These are phyloP conservation scores for Megaustenia siamemsis DNA, from an alignment of 2,888 invertebrate species.

Conservation along the genomic window DNA sequence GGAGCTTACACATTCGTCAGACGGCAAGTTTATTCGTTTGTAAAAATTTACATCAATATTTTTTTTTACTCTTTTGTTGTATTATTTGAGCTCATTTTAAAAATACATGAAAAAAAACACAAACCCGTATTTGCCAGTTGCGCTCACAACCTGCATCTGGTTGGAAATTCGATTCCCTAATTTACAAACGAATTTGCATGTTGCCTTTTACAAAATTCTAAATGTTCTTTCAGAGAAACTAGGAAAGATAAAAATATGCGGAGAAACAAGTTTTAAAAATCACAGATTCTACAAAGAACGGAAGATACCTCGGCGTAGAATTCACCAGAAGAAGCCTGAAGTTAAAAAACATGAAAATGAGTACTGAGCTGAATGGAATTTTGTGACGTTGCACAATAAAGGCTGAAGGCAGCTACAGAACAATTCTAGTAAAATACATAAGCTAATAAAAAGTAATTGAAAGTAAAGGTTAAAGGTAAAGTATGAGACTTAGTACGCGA, in stretches of 20 bases:
- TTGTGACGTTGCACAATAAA: too few relatives aligned
- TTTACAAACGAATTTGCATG: constrained; percentile 11
- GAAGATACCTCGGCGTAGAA: neutral
- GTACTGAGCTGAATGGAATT: too few relatives aligned
- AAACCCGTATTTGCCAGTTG: neutral
- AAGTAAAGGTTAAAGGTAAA: too few relatives aligned
- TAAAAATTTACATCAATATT: neutral
- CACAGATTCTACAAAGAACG: neutral
- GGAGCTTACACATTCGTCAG: constrained; percentile 14
- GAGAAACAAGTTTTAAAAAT: neutral
- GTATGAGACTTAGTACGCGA: too few relatives aligned
- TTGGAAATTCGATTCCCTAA: neutral
- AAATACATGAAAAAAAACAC: neutral
- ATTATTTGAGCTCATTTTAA: neutral
- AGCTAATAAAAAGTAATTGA: too few relatives aligned
- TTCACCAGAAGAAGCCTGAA: too few relatives aligned
- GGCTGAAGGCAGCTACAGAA: too few relatives aligned
- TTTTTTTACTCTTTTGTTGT: neutral
- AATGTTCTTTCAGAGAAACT: neutral
- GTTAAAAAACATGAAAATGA: too few relatives aligned
- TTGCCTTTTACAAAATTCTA: neutral
- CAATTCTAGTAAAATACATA: too few relatives aligned
- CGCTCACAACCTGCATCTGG: neutral
- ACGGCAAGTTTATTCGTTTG: constrained; percentile 24
- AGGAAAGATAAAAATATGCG: neutral